These are phyloP conservation scores for Periphyllus acericola DNA, from an alignment of 2,888 invertebrate genomes.

Conservation along the genomic window DNA sequence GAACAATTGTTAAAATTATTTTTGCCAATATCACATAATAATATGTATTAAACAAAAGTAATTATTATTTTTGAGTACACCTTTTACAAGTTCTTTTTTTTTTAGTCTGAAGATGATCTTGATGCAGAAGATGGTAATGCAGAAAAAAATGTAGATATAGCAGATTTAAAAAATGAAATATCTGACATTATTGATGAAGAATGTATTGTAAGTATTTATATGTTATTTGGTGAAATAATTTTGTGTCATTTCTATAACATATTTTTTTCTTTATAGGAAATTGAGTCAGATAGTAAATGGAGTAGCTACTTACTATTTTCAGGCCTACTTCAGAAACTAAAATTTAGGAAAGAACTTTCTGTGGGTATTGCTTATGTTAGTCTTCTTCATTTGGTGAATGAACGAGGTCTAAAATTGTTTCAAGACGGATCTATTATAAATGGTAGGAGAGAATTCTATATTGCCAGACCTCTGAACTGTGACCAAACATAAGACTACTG, in stretches of 20 bases:
- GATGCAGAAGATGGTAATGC: neutral
- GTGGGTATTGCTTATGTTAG: neutral
- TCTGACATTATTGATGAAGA: slow-evolving; percentile 26
- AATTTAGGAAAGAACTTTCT: neutral
- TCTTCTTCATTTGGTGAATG: slow-evolving; percentile 37
- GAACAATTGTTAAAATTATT: neutral
- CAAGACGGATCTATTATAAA: neutral
- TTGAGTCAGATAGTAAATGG: neutral
- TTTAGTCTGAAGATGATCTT: neutral
- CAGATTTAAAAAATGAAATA: slow-evolving; percentile 33
- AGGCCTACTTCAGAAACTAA: neutral
- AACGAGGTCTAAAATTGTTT: neutral
- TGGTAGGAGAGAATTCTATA: too few relatives aligned
- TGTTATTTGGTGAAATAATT: neutral
- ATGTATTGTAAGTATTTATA: slow-evolving; percentile 41
- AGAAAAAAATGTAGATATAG: neutral
- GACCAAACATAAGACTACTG: too few relatives aligned
- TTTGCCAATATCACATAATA: too few relatives aligned
- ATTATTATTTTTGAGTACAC: too few relatives aligned
- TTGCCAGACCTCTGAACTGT: too few relatives aligned
- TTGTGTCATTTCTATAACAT: neutral
- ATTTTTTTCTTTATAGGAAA: slow-evolving; percentile 10
- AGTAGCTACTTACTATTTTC: neutral
- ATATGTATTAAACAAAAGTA: too few relatives aligned
- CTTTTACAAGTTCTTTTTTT: neutral